phyloP scores from a whole-genome alignment of 2,888 invertebrate genomes.

The Panopea generosa region DNA sequence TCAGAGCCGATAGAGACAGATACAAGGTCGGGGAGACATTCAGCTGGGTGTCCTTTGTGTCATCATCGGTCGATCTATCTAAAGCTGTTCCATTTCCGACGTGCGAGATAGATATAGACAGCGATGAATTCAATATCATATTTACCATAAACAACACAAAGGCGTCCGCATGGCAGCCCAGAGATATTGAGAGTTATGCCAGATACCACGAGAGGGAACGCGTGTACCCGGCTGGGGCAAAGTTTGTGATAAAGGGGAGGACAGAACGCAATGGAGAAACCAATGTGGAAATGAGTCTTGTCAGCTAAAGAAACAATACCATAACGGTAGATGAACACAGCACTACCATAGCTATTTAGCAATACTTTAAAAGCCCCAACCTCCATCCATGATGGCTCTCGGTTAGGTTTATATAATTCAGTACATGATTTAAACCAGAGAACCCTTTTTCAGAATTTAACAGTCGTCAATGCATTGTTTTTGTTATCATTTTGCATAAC shows the following conservation, averaged over 20 bases:
- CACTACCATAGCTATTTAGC: too few relatives aligned
- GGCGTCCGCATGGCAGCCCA: slow-evolving; percentile 29
- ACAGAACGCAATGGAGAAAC: slow-evolving; percentile 2
- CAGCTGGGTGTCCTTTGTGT: slow-evolving; percentile 44
- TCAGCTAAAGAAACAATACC: too few relatives aligned
- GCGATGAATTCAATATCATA: slow-evolving; percentile 10
- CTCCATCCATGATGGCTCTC: too few relatives aligned
- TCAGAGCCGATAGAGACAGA: slow-evolving; percentile 9
- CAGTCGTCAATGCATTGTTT: too few relatives aligned
- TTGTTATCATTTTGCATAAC: too few relatives aligned
- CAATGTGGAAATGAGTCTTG: too few relatives aligned
- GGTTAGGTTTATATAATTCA: too few relatives aligned
- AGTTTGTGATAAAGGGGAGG: slow-evolving; percentile 20
- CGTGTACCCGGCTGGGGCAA: slow-evolving; percentile 49
- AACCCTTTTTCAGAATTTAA: too few relatives aligned
- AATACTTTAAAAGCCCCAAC: too few relatives aligned
- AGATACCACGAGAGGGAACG: slow-evolving; percentile 38
- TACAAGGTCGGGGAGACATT: slow-evolving; percentile 37
- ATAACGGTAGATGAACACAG: too few relatives aligned
- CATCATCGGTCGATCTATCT: slow-evolving; percentile 24
- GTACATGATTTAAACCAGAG: too few relatives aligned
- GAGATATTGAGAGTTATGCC: slow-evolving; percentile 37
- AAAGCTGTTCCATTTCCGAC: slow-evolving; percentile 41
- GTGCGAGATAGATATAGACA: slow-evolving; percentile 21
- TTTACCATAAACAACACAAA: slow-evolving; percentile 41